phyloP scores from a whole-genome alignment of 64 coral and sea anemone genomes.

The Montipora efflorescens region DNA sequence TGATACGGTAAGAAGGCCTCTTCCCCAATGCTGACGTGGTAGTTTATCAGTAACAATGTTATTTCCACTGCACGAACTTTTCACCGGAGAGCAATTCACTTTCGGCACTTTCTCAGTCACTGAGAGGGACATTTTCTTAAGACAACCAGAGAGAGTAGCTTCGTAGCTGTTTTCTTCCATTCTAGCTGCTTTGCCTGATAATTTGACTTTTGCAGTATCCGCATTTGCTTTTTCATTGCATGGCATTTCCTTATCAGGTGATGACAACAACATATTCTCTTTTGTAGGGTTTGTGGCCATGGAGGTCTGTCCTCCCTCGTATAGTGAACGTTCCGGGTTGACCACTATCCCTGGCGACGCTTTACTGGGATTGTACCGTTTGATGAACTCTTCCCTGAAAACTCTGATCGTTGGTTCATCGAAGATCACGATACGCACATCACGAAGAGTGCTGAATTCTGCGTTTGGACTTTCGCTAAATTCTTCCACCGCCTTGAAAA shows the following conservation, averaged over 20 bases:
- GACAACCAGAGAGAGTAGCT: too few relatives aligned
- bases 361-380: background rate
- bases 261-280: fast-evolving
- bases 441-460: constrained; percentile 9
- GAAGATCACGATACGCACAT: constrained; percentile 77
- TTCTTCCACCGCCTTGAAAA: constrained; percentile 56
- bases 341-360: background rate
- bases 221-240: too few relatives aligned
- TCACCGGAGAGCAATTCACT: too few relatives aligned
- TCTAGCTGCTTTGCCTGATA: too few relatives aligned
- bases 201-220: too few relatives aligned
- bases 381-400: constrained; percentile 68
- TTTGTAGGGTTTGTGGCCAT: background rate
- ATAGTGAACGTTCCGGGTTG: background rate
- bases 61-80: too few relatives aligned
- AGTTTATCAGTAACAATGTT: too few relatives aligned
- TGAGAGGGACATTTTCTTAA: too few relatives aligned
- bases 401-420: constrained; percentile 40
- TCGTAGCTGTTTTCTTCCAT: too few relatives aligned
- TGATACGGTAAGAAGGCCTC: too few relatives aligned
- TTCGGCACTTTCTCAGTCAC: too few relatives aligned
- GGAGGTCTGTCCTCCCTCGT: background rate
- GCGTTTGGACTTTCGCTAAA: constrained; percentile 5
- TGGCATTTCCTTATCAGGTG: background rate
- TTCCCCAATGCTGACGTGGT: too few relatives aligned